Base-by-base conservation (phyloP, 2,113 vertebrate genomes). In the Protobothrops flavoviridis region DNA sequence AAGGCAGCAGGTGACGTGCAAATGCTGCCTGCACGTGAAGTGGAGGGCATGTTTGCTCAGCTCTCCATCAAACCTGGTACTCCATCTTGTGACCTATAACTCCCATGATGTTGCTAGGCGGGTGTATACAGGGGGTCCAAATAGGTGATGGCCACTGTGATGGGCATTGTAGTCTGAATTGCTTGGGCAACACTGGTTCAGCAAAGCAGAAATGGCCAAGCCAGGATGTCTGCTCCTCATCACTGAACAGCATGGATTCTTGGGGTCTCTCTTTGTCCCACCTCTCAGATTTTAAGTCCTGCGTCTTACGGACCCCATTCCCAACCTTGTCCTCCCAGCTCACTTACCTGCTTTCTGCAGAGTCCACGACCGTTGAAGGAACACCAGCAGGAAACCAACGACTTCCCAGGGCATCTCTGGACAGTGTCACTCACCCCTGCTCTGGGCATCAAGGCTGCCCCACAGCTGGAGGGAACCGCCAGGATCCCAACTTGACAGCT, bases 321-420 rank as follows among this genome's bases (percentile, higher is more conserved):
- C 9, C 23, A 7, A 1, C 5, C 26, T 53, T 15, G 20, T 6
- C 10, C 5, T 20, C 3, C 20, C 43, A 4, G 8, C 26, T 29
- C 88, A 59, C 88, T 93, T 89, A 93, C 92, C 92, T 93, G 92
- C 89, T 85, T 56, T 90, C 50, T 93, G 92, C 74, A 90, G 88
- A 87, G 92, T 85, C 69, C 89, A 48, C 0, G 92, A 86, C 81
- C 56, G 56, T 53, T 48, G 92, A 53, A 93, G 56, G n/a, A 93
- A 74, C 45, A 93, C 45, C 88, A 93, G n/a, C n/a, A 93, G 81
- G 56, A 93, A 85, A n/a, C 92, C 89, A 21, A 90, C 39, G 4
- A 87, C 74, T 85, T 61, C 89, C 88, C 88, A 93, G 81, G 81
- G 89, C 92, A 93, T 93, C 89, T 93, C 92, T 93, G 92, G 92